Conservation (phyloP, 2,113 vertebrate species). For the Phaethon lepturus region DNA sequence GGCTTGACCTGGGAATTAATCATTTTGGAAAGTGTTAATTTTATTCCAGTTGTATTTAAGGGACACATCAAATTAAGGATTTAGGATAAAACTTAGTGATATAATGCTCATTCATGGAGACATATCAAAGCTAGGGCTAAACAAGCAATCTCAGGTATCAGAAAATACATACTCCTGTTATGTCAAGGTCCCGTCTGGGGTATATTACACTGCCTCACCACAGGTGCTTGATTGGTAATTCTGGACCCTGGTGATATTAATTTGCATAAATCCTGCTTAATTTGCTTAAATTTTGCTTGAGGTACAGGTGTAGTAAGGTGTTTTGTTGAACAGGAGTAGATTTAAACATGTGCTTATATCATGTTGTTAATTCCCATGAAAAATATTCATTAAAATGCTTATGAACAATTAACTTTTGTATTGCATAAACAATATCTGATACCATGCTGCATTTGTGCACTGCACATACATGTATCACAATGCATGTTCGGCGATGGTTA, state of each 20-base stretch:
- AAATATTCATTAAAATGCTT: not conserved
- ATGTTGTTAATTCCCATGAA: not conserved
- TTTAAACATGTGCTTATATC: slow-evolving; percentile 6
- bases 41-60: not conserved
- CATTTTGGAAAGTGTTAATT: not conserved
- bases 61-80: not conserved
- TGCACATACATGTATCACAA: no score
- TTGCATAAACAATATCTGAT: not conserved
- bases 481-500: not conserved
- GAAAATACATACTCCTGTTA: not conserved
- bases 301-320: not conserved
- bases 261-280: slow-evolving; percentile 22
- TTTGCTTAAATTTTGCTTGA: slow-evolving; percentile 21
- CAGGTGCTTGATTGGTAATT: not conserved
- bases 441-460: no score
- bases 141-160: not conserved
- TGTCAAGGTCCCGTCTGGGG: not conserved
- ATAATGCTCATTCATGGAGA: not conserved
- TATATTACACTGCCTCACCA: not conserved
- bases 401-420: not conserved
- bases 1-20: not conserved
- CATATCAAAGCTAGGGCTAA: not conserved
- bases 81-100: not conserved
- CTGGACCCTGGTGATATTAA: not conserved
- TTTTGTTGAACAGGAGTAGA: not conserved